Evolutionary conservation across 2,888 invertebrate species (phyloP).

Genomic region (Gortyna flavago): DNA sequence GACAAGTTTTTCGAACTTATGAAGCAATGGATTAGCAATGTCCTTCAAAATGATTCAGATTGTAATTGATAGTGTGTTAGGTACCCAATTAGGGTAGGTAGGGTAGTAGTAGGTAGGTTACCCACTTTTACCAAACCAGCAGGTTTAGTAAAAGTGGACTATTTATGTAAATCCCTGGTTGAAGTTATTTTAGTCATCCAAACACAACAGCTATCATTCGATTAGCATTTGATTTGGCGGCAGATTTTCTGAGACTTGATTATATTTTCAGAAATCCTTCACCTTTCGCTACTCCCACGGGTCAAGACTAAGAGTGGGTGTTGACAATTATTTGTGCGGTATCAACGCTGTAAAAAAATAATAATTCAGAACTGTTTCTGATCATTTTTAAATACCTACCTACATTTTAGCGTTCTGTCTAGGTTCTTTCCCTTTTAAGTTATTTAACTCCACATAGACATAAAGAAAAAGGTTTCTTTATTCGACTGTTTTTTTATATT

Average conservation of each 20-base stretch:
- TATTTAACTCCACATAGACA: neutral
- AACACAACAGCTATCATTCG: neutral
- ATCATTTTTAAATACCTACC: too few species aligned
- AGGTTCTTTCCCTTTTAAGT: neutral
- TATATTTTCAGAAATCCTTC: conserved; percentile 16
- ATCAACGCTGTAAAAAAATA: neutral
- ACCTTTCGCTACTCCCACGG: conserved; percentile 21
- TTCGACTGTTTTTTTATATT: neutral
- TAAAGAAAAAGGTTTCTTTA: neutral
- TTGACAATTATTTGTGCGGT: neutral
- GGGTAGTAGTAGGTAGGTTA: too few species aligned
- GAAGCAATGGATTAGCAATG: too few species aligned
- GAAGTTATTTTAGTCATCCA: neutral
- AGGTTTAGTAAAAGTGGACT: too few species aligned
- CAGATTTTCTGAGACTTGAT: neutral
- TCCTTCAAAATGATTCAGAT: too few species aligned
- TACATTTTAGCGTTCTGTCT: neutral
- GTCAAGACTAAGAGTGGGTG: conserved; percentile 16
- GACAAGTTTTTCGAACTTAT: too few species aligned
- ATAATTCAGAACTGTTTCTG: too few species aligned
- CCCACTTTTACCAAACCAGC: too few species aligned
- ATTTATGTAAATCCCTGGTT: neutral
- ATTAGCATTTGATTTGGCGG: neutral
- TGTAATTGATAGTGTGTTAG: too few species aligned
- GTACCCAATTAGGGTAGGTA: neutral